Percentiles rank a stretch among this genome's conserved stretches.
These are phyloP conservation scores for Sarcophaga peregrina DNA, from an alignment of 1,140 invertebrate species.

Conservation along the genomic window DNA sequence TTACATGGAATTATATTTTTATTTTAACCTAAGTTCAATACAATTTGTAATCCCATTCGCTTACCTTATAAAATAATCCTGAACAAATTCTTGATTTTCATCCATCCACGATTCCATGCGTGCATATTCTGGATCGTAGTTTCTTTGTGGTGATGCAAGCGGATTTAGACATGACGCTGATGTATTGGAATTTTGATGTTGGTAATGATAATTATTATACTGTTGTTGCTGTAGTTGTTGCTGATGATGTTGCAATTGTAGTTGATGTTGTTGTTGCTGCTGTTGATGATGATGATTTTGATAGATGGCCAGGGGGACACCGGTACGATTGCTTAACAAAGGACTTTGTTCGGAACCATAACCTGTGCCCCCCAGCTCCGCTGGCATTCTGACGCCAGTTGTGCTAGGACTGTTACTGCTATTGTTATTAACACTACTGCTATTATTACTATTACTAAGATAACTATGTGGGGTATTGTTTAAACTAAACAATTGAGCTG, in stretches of 20 bases:
- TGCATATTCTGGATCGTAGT: slow-evolving; percentile 85
- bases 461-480: slow-evolving; percentile 2
- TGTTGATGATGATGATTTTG: slow-evolving; percentile 57
- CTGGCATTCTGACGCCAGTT: slow-evolving; percentile 71
- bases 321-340: slow-evolving; percentile 67
- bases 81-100: slow-evolving; percentile 93
- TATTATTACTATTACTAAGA: slow-evolving; percentile 49
- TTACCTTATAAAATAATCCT: slow-evolving; percentile 93
- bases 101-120: slow-evolving; percentile 94
- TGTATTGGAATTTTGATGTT: slow-evolving; percentile 52
- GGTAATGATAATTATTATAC: slow-evolving; percentile 59
- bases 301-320: slow-evolving; percentile 68
- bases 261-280: slow-evolving; percentile 48
- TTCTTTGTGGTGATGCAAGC: slow-evolving; percentile 65
- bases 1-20: too few relatives aligned
- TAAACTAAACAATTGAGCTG: slow-evolving; percentile 44
- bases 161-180: slow-evolving; percentile 22
- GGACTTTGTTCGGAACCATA: slow-evolving; percentile 66
- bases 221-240: slow-evolving; percentile 57
- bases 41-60: background rate
- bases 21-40: background rate
- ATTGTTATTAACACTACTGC: background rate
- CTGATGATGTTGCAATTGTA: slow-evolving; percentile 49
- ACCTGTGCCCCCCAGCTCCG: slow-evolving; percentile 73
- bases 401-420: slow-evolving; percentile 6